Percentiles rank a stretch among this genome's conserved stretches.
phyloP scores from a whole-genome alignment of 2,797 vertebrate species.

The Oryzias sinensis region DNA sequence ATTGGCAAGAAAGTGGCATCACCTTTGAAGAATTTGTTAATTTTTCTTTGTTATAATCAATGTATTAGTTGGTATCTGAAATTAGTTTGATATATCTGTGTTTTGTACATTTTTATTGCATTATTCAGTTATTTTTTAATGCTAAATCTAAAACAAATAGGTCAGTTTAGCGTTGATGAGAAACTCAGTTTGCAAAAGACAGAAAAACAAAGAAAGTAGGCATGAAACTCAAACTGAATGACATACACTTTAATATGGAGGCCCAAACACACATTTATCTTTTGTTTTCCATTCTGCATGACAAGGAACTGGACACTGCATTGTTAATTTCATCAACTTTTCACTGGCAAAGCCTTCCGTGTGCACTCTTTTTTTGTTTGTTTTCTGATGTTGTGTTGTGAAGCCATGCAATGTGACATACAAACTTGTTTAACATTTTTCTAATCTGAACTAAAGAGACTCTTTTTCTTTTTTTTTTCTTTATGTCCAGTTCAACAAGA shows the following conservation, averaged over 20 bases:
- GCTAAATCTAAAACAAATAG: too few relatives aligned
- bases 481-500: slow-evolving; percentile 89
- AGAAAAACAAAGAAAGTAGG: slow-evolving; percentile 46
- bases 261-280: not conserved
- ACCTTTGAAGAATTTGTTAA: too few relatives aligned
- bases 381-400: not conserved
- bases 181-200: slow-evolving; percentile 48
- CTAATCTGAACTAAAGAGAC: not conserved
- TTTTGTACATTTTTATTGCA: too few relatives aligned
- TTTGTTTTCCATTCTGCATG: not conserved
- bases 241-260: slow-evolving; percentile 10
- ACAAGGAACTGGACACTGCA: not conserved
- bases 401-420: not conserved
- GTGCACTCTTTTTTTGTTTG: not conserved
- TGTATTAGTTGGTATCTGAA: too few relatives aligned
- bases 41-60: too few relatives aligned
- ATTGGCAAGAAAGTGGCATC: too few relatives aligned
- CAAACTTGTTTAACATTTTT: too few relatives aligned
- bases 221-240: slow-evolving; percentile 29
- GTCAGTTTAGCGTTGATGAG: slow-evolving; percentile 39
- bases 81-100: too few relatives aligned
- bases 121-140: too few relatives aligned
- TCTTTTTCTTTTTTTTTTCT: slow-evolving; percentile 5
- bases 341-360: not conserved
- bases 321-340: slow-evolving; percentile 6